Base-by-base conservation (phyloP, 1,140 invertebrate species). In the Arctopsyche grandis region DNA sequence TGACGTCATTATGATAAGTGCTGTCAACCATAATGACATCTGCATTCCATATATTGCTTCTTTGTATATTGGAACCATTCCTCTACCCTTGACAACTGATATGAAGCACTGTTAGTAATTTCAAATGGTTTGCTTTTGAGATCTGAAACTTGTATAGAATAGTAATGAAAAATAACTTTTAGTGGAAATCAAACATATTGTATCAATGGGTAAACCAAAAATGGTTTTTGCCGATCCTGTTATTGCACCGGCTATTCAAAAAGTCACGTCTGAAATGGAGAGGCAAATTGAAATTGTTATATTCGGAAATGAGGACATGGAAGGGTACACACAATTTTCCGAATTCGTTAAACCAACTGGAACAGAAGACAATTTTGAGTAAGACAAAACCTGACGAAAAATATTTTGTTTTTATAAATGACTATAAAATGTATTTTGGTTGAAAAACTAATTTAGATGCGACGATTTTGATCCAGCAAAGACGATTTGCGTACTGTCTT, bases 1-100 rank as follows among this genome's bases (percentile, higher is more conserved):
- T 16, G 86, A 88, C 52, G 84, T 85, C 9, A 83, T 87, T 12
- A 82, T 84, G 0, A 71, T 88, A 0, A 85, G 86, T 81, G 84
- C 84, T 12, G 79, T 84, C 0, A 89, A 87, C 43, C 84, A 86
- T 75, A 58, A 86, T 5, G 83, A 89, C 63, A 52, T 84, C 4
- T 48, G 80, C 3, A 84, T 87, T 63, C 86, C 87, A 5, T 83
- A 84, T 16, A 84, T 87, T 9, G 86, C 86, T 0, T 80, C 83
- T 0, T 75, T 84, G 9, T 86, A 84, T 71, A 66, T 85, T 12
- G 86, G 85, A 12, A 70, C 83, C 0, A 73, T 79, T 24, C 26
- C 82, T 60, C 5, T 69, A 19, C 9, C 12, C n/a, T 52, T 77
- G 63, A 21, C 76, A 1, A 43, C 38, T 4, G 66, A 52, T 4